These are phyloP conservation scores for Pocillopora damicornis DNA, from an alignment of 64 coral and sea anemone genomes.

Conservation along the genomic window DNA sequence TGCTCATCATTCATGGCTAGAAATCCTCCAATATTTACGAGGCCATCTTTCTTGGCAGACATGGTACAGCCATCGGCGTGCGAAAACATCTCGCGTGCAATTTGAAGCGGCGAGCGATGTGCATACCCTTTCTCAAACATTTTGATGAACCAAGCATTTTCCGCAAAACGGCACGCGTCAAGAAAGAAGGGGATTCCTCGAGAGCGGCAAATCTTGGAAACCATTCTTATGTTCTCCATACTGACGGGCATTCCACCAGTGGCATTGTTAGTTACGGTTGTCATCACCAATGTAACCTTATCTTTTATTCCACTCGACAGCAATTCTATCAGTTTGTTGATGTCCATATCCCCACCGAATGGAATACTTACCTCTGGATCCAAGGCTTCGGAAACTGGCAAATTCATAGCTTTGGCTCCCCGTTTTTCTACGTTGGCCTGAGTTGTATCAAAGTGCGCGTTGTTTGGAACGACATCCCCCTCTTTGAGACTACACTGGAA, in stretches of 20 bases:
- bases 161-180: conserved; percentile 65
- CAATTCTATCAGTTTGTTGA: conserved; percentile 36
- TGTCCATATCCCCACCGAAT: conserved; percentile 51
- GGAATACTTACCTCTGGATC: background rate
- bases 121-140: conserved; percentile 30
- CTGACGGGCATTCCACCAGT: conserved; percentile 54
- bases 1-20: conserved; percentile 48
- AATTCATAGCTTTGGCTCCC: conserved; percentile 30
- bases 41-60: conserved; percentile 68
- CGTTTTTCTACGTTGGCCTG: conserved; percentile 43
- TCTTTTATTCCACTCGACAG: conserved; percentile 15
- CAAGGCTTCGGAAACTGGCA: conserved; percentile 35
- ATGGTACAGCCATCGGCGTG: conserved; percentile 62
- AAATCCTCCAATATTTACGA: conserved; percentile 57
- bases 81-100: conserved; percentile 54
- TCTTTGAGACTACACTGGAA: background rate
- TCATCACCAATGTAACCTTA: conserved; percentile 24
- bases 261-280: conserved; percentile 66
- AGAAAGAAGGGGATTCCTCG: conserved; percentile 49
- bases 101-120: conserved; percentile 36
- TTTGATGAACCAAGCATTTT: conserved; percentile 72
- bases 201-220: conserved; percentile 54
- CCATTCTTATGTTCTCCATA: conserved; percentile 60
- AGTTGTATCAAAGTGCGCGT: conserved; percentile 65
- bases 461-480: conserved; percentile 55